phyloP scores from a whole-genome alignment of 92 coral and sea anemone genomes.

The Chrysogorgia sp. region DNA sequence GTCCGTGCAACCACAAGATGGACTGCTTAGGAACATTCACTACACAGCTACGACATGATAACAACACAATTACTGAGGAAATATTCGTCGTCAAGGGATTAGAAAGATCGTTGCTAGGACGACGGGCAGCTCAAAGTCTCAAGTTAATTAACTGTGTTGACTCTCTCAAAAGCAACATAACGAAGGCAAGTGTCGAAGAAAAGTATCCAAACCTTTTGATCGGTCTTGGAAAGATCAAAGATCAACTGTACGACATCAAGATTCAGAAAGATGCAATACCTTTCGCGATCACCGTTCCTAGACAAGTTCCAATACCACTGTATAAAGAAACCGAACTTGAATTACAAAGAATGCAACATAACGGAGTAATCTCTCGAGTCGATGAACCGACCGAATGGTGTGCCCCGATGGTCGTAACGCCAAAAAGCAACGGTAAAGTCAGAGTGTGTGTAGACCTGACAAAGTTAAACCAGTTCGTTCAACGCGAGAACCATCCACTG shows the following conservation, averaged over 20 bases:
- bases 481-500: conserved; percentile 47
- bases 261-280: conserved; percentile 45
- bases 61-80: conserved; percentile 28
- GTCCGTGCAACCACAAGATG: conserved; percentile 55
- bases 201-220: conserved; percentile 42
- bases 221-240: conserved; percentile 36
- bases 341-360: conserved; percentile 38
- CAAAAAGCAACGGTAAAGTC: conserved; percentile 41
- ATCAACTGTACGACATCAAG: conserved; percentile 48
- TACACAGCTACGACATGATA: conserved; percentile 23
- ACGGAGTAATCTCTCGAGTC: conserved; percentile 15
- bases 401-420: conserved; percentile 33
- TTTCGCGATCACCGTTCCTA: conserved; percentile 53
- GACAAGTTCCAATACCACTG: conserved; percentile 41
- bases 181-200: neutral
- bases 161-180: conserved; percentile 22
- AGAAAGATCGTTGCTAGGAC: conserved; percentile 55
- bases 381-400: conserved; percentile 29
- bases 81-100: conserved; percentile 38
- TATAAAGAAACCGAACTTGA: conserved; percentile 40
- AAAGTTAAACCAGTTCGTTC: conserved; percentile 52
- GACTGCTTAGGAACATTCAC: conserved; percentile 44
- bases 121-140: conserved; percentile 36
- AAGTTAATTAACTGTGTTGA: conserved; percentile 30
- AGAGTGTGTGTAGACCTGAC: conserved; percentile 62